Base-by-base conservation (phyloP, 1,140 invertebrate species). In the Lepidurus arcticus region DNA sequence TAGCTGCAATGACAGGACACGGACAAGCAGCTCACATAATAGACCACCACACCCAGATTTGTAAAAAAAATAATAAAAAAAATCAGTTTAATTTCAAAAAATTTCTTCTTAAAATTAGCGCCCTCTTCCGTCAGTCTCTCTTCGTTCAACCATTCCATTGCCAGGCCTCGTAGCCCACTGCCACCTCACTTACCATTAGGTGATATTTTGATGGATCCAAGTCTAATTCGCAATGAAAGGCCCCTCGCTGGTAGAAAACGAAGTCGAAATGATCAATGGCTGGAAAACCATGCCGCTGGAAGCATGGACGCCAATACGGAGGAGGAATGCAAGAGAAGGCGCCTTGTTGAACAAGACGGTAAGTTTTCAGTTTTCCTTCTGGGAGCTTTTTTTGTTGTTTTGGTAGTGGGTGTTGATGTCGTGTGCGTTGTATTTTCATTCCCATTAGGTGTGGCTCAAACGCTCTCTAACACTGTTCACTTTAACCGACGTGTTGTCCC, bases 151-250 rank as follows among this genome's bases (percentile, higher is more conserved):
- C 53, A 65, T 65, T 65, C 53, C 53, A 65, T 21, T 65, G 53
- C 53, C 53, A 65, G 53, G 53, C 53, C 53, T 16, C 53, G 53
- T 7, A 65, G 53, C 53, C 53, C 53, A 65, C 53, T 65, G 53
- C 53, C 53, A 16, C 53, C 53, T 65, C 53, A 65, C 53, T 16
- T 65, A 65, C 53, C 53, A 16, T 65, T 65, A 16, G 53, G 53
- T 65, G 53, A 65, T 16, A 65, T 65, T 65, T 65, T 65, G 53
- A 65, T 65, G 53, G 53, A 65, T 65, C 53, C 53, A 13, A 65
- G 53, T 16, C 13, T 65, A 21, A 65, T 65, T 9, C 53, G 53
- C 53, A 65, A 65, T 21, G 53, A 65, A 65, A 65, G 53, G 53
- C 53, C 53, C 13, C 21, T 65, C 16, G 53, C 53, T 7, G 53